Evolutionary conservation across 2,797 vertebrate species (phyloP), one percentile per base, ranked within the genome.

Genomic region (Danio aesculapii): DNA sequence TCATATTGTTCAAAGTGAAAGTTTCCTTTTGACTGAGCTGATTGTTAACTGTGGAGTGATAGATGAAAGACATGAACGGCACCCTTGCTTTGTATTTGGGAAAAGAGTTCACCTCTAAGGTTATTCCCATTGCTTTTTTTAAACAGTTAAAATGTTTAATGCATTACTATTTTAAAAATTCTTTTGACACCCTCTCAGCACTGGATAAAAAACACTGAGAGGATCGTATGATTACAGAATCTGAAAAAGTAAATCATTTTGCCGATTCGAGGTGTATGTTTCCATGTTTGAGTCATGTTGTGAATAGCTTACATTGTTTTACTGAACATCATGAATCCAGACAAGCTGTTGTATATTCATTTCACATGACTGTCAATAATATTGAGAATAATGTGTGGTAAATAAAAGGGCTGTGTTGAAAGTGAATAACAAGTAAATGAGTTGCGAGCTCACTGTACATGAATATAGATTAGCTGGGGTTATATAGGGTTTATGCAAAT

Each of bases 11-110:
- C 4, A 7, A 67, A 49, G 64, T 44, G 8, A 55, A 21, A 19
- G 2, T 52, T 76, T 55, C 46, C 19, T 50, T 69, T 17, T 43
- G 55, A 44, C 61, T 50, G 50, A 41, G 77, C 17, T 75, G 63
- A 75, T 57, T 8, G 47, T 68, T 75, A 68, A 59, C 52, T 58
- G 44, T 49, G 61, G 14, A 82, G 4, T 76, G 74, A 52, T 64
- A 53, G 39, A 52, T 69, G 21, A 75, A 70, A 58, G 47, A 57
- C 16, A 55, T n/a, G 16, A 74, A 63, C 19, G 30, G 46, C 62
- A 69, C 13, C 11, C 61, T 71, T 17, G n/a, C 7, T 61, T 44
- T 39, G 14, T 53, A 14, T 17, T 19, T 10, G 53, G 14, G 59
- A 21, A 58, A 11, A 47, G 21, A 64, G 10, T 59, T 2, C 3